Conservation (phyloP, 2,113 vertebrate species). For the Aplodontia rufa region DNA sequence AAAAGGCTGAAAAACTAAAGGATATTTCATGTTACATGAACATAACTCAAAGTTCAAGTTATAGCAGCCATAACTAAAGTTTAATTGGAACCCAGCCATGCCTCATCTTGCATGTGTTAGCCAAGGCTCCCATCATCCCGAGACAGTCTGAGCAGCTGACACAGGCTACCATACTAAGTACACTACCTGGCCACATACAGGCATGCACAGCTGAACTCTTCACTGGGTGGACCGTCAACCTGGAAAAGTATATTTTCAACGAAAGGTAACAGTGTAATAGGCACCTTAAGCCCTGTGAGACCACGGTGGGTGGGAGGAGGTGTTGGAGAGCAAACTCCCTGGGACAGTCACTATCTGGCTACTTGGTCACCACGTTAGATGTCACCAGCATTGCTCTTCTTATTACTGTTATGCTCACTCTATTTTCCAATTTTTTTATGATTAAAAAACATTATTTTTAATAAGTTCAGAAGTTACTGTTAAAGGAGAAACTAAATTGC, state of each 20-base stretch:
- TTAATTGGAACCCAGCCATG: background rate
- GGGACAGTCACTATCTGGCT: rapidly evolving
- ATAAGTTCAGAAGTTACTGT: background rate
- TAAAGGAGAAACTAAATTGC: background rate
- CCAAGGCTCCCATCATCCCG: background rate
- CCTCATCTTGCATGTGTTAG: background rate
- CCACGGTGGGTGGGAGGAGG: rapidly evolving
- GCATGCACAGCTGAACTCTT: too few species aligned
- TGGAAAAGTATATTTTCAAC: background rate
- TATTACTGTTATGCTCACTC: background rate
- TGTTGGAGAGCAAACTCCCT: too few species aligned
- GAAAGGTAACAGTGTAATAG: background rate
- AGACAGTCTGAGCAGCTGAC: too few species aligned
- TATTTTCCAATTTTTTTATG: background rate
- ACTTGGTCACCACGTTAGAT: too few species aligned
- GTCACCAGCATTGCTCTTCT: background rate
- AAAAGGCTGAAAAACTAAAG: background rate
- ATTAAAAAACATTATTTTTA: background rate
- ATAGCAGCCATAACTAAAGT: background rate
- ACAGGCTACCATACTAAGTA: background rate
- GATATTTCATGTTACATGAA: background rate
- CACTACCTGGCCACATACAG: background rate
- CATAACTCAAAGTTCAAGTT: background rate
- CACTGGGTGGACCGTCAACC: background rate
- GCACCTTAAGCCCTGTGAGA: rapidly evolving